Percentiles rank a stretch among this genome's conserved stretches.
Evolutionary conservation across 2,113 vertebrate genomes (phyloP).

Genomic region (Meles meles): DNA sequence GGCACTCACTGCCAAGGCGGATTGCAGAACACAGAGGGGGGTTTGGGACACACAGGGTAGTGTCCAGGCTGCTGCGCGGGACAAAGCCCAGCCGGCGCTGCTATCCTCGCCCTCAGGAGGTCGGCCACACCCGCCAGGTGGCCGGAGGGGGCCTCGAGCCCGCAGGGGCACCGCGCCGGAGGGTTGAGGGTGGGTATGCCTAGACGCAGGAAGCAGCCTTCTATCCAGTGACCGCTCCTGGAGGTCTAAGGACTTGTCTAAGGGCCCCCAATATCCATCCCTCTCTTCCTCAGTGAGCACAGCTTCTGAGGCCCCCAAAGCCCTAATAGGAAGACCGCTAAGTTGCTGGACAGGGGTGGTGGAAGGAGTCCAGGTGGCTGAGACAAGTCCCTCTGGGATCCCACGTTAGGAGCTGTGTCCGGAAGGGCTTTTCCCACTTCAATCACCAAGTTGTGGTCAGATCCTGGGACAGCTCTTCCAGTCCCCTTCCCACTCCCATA

Average conservation of each 20-base stretch:
- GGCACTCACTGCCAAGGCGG: background rate
- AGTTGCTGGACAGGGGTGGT: background rate
- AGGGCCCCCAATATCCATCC: background rate
- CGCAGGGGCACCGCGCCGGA: rapidly evolving
- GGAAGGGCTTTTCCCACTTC: background rate
- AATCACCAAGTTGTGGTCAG: background rate
- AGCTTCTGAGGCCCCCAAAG: rapidly evolving
- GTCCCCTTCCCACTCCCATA: no score
- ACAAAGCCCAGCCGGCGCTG: rapidly evolving
- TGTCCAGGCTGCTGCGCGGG: rapidly evolving
- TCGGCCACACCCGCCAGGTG: background rate
- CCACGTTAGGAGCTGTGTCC: background rate
- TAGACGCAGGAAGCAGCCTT: background rate
- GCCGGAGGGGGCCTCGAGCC: rapidly evolving
- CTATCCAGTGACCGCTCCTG: background rate
- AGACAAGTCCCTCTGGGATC: background rate
- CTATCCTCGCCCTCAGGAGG: rapidly evolving
- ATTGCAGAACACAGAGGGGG: background rate
- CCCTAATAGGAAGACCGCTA: rapidly evolving
- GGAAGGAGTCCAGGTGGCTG: background rate
- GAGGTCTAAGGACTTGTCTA: no score
- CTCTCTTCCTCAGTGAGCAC: background rate
- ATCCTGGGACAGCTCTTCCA: background rate
- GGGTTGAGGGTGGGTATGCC: no score
- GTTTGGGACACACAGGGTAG: background rate